Evolutionary conservation across 2,113 vertebrate species (phyloP), one percentile per base, ranked within the genome.

Genomic region (Octodon degus): DNA sequence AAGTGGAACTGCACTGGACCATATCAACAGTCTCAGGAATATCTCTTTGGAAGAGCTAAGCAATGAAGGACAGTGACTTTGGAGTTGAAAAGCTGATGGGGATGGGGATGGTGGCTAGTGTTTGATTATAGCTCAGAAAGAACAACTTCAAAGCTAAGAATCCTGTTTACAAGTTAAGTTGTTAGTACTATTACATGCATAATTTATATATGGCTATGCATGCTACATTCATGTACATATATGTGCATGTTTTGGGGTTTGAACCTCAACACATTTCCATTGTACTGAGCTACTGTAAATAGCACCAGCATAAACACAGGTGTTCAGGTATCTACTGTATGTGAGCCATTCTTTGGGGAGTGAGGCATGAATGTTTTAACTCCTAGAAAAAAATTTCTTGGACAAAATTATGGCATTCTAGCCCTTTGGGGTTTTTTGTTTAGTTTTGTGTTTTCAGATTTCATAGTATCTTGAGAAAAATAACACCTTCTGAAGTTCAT

Each of bases 131-230:
- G 58, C 32, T 70, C 25, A 79, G 2, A 43, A 40, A 85, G 58
- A 95, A 77, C 62, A 30, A 88, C 37, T 76, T 68, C 22, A 53
- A 70, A 65, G 40, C 43, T 53, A 16, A 63, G 85, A 94, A 95
- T 90, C 32, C 60, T 94, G 16, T 90, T 90, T 74, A 90, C 9
- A 90, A 81, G 50, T 53, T 43, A 12, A 30, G 16, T 25, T 25
- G 88, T 81, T 8, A 58, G 19, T 34, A 50, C 30, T 81, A 7
- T 30, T 27, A 70, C 27, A 8, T 62, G 5, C n/a, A 30, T 62
- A n/a, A 40, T 13, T 4, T 7, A 19, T 4, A 79, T 43, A n/a
- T 25, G 13, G 27, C 34, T 50, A 30, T 16, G 47, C 13, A 72
- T 86, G 50, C 2, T 47, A 76, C 30, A 60, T 11, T 53, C 27